These are phyloP conservation scores for Dermatemys mawii DNA, from an alignment of 2,113 vertebrate genomes.

Conservation along the genomic window DNA sequence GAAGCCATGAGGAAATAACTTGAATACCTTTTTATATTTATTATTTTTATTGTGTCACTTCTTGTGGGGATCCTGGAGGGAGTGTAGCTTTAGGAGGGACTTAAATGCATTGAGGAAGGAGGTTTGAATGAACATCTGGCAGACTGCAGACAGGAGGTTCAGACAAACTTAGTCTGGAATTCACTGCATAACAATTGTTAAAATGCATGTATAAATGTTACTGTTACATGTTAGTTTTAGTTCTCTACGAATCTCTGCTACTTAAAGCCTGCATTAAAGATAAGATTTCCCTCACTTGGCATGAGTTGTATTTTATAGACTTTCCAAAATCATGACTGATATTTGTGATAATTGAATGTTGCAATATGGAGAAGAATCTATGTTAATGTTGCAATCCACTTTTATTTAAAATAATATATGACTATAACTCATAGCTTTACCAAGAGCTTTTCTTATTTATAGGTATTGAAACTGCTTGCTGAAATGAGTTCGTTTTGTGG, in stretches of 20 bases:
- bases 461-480: slow-evolving; percentile 97
- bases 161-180: neutral
- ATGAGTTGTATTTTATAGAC: neutral
- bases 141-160: neutral
- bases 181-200: neutral
- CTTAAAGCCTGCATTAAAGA: neutral
- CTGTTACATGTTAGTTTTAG: neutral
- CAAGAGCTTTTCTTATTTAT: neutral
- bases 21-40: neutral
- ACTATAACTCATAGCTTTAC: neutral
- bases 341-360: neutral
- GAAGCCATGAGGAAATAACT: neutral
- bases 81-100: neutral
- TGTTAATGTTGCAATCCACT: neutral
- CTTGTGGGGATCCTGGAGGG: neutral
- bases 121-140: neutral
- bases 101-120: neutral
- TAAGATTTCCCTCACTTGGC: neutral
- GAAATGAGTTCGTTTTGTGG: slow-evolving; percentile 99
- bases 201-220: neutral
- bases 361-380: neutral
- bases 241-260: neutral
- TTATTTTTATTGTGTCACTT: neutral
- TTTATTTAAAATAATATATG: neutral
- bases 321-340: neutral